Evolutionary conservation across 1,140 invertebrate species (phyloP).

Genomic region (Hylaeus anthracinus): DNA sequence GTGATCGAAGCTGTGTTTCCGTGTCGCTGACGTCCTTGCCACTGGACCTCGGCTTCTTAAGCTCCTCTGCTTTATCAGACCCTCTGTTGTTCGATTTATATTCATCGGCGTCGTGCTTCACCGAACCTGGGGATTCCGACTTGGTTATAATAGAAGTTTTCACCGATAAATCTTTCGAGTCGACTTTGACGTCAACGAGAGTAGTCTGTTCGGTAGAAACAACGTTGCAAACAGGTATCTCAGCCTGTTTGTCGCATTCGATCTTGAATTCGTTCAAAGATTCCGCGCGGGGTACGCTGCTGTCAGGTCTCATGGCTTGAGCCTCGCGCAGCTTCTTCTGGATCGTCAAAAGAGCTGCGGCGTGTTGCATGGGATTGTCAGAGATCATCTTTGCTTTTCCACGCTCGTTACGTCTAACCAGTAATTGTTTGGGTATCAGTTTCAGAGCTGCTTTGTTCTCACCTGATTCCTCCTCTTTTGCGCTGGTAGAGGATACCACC

Average conservation of each 20-base stretch:
- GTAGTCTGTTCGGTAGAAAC: constrained; percentile 1
- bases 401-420: constrained; percentile 63
- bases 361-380: constrained; percentile 49
- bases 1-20: constrained; percentile 32
- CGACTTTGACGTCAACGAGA: constrained; percentile 27
- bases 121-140: constrained; percentile 19
- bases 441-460: constrained; percentile 62
- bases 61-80: constrained; percentile 26
- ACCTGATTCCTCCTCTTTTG: constrained; percentile 50
- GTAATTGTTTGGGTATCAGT: constrained; percentile 74
- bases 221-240: background rate
- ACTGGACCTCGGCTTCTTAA: constrained; percentile 29
- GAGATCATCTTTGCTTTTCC: constrained; percentile 43
- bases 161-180: constrained; percentile 39
- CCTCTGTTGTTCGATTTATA: constrained; percentile 28
- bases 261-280: constrained; percentile 28
- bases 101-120: constrained; percentile 30
- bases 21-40: constrained; percentile 32
- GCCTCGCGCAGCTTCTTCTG: constrained; percentile 54
- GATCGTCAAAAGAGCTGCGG: constrained; percentile 45
- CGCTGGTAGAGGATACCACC: background rate
- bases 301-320: background rate
- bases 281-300: background rate
- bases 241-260: background rate
- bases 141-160: constrained; percentile 32